A percentile compares a stretch with the other conserved stretches of the same genome.
phyloP scores from a whole-genome alignment of 2,888 invertebrate genomes.

The Entomobrya multifasciata region DNA sequence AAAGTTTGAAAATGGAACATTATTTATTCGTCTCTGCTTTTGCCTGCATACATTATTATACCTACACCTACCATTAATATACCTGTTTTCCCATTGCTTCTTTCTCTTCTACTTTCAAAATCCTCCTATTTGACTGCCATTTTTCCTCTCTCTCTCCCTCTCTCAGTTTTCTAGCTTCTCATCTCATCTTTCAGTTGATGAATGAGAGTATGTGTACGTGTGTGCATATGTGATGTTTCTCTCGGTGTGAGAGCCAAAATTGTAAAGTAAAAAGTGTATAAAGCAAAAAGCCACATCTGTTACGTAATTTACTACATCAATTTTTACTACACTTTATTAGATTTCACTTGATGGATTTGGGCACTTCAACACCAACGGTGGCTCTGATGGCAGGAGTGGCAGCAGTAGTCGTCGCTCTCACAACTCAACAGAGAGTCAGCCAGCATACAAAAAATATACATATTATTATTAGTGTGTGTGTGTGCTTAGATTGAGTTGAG shows the following conservation, averaged over 20 bases:
- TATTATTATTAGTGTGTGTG: constrained; percentile 10
- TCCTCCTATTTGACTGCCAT: background rate
- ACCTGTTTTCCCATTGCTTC: constrained; percentile 47
- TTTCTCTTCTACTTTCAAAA: too few species aligned
- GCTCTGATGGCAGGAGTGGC: constrained; percentile 43
- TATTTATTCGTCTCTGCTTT: constrained; percentile 49
- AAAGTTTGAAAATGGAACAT: constrained; percentile 44
- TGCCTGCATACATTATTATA: constrained; percentile 2
- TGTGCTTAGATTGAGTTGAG: background rate
- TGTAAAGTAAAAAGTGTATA: constrained; percentile 55
- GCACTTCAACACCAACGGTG: constrained; percentile 71
- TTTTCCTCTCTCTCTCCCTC: constrained; percentile 24
- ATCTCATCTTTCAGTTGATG: constrained; percentile 48
- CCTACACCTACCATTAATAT: constrained; percentile 39
- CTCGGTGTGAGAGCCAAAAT: constrained; percentile 50
- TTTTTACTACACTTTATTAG: constrained; percentile 73
- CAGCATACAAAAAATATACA: background rate
- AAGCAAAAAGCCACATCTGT: constrained; percentile 70
- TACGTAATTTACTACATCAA: constrained; percentile 73
- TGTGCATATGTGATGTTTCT: constrained; percentile 43
- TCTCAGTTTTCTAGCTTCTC: constrained; percentile 9
- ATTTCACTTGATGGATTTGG: constrained; percentile 73
- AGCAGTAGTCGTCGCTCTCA: constrained; percentile 17
- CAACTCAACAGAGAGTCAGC: too few species aligned
- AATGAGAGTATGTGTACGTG: constrained; percentile 42